Evolutionary conservation across 2,797 vertebrate species (phyloP), one percentile per base, ranked within the genome.

Genomic region (Podarcis lilfordi): DNA sequence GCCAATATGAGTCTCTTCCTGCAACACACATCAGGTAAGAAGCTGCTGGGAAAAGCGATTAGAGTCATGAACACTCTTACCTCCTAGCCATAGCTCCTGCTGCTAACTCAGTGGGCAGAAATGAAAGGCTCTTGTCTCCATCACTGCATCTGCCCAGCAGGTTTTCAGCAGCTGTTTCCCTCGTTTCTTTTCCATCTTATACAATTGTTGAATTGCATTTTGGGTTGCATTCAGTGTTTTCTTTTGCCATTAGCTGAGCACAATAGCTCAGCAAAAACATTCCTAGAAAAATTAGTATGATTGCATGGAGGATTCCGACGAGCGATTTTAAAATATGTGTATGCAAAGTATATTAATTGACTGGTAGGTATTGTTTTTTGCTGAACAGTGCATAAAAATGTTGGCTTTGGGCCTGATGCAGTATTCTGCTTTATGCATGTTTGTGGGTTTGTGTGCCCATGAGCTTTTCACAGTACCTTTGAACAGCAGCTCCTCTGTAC

Each of bases 21-120:
- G 98, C 98, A 68, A 99, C 98, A 7, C 98, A 99, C 82, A 99
- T 99, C 97, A 98, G 98, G 98, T 99, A 97, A 96, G 94, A 88
- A 83, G 80, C 23, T 19, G 50, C 43, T 59, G 21, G 78, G 64
- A 91, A 32, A 55, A n/a, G 11, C 86, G 10, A 72, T 80, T 13
- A 84, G 1, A 64, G 37, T 55, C 40, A 80, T 40, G 17, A 25
- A 76, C n/a, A n/a, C 5, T 50, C 45, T 59, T 59, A n/a, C 8
- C 17, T 76, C 35, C 37, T 23, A 10, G 21, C 15, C 35, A 9
- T 64, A 84, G 79, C 90, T 66, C 84, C 81, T 91, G 69, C 79
- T 59, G 59, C 9, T 64, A 55, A n/a, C 74, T 71, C 79, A 64
- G 37, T 91, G 59, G 10, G 29, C n/a, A 7, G 59, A n/a, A 75